Percentiles rank a stretch among this genome's conserved stretches.
These are phyloP conservation scores for Sebastes kiyomatsui DNA, from an alignment of 2,797 vertebrate species.

Conservation along the genomic window DNA sequence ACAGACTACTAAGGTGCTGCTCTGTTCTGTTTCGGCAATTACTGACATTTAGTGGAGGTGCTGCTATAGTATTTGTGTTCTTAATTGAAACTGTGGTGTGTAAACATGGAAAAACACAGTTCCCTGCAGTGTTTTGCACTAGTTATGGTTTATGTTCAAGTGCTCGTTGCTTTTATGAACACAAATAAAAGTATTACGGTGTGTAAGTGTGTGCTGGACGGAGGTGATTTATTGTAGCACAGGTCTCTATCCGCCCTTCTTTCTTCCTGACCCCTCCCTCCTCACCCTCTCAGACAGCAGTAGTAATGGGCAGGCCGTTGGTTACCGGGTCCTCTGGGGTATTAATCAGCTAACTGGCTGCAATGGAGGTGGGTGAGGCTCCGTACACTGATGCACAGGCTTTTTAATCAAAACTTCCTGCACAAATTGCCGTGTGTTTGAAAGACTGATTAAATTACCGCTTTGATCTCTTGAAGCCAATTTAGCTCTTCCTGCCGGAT, in stretches of 20 bases:
- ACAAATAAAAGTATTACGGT: conserved; percentile 7
- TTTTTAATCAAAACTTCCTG: conserved; percentile 72
- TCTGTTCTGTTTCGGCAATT: neutral
- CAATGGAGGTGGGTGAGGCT: conserved; percentile 44
- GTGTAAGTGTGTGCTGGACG: neutral
- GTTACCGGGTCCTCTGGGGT: conserved; percentile 57
- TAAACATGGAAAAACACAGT: neutral
- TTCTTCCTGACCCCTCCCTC: conserved; percentile 17
- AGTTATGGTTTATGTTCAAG: neutral
- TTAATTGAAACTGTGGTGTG: neutral
- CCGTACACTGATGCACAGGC: conserved; percentile 44
- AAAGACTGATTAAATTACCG: conserved; percentile 65
- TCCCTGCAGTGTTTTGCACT: neutral
- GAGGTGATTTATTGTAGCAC: conserved; percentile 39
- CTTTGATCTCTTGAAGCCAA: conserved; percentile 65
- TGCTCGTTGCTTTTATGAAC: conserved; percentile 3
- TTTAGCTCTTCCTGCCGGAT: conserved; percentile 35
- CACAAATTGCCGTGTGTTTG: conserved; percentile 46
- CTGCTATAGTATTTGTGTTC: neutral
- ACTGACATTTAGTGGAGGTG: neutral
- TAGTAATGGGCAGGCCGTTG: conserved; percentile 35
- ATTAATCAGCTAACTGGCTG: conserved; percentile 72
- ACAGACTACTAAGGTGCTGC: neutral
- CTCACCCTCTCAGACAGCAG: conserved; percentile 30
- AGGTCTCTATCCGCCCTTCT: conserved; percentile 16